A percentile compares a stretch with the other conserved stretches of the same genome.
phyloP scores from a whole-genome alignment of 2,888 invertebrate genomes.

The Azorinus chamasolen region DNA sequence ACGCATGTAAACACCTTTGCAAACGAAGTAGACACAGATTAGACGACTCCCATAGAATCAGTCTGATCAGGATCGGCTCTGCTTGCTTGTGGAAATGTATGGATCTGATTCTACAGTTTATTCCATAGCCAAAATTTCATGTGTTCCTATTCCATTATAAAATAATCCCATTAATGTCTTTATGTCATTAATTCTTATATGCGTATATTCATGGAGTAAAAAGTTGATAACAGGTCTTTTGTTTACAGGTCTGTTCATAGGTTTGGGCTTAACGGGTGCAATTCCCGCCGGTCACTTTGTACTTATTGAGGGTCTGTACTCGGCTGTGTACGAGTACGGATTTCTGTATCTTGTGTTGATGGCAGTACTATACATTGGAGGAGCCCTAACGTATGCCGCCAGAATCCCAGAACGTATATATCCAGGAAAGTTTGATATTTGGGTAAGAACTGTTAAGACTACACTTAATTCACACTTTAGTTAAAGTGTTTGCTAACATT shows the following conservation, averaged over 20 bases:
- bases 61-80: too few relatives aligned
- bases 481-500: neutral
- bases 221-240: too few relatives aligned
- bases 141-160: neutral
- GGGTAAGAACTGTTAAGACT: slow-evolving; percentile 90
- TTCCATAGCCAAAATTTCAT: too few relatives aligned
- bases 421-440: slow-evolving; percentile 98
- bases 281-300: slow-evolving; percentile 98
- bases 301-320: slow-evolving; percentile 97
- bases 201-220: too few relatives aligned
- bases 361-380: slow-evolving; percentile 97
- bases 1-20: too few relatives aligned
- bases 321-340: slow-evolving; percentile 95
- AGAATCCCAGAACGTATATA: slow-evolving; percentile 98
- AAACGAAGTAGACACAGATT: too few relatives aligned
- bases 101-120: too few relatives aligned
- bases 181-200: too few relatives aligned
- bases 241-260: slow-evolving; percentile 93
- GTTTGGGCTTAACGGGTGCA: slow-evolving; percentile 97
- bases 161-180: too few relatives aligned
- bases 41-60: too few relatives aligned
- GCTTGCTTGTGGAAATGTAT: too few relatives aligned
- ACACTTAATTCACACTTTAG: neutral
- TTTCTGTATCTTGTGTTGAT: slow-evolving; percentile 97
- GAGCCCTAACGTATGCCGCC: slow-evolving; percentile 97